Base-by-base conservation (phyloP, 2,888 invertebrate species). In the Cremastobaeus sp. region DNA sequence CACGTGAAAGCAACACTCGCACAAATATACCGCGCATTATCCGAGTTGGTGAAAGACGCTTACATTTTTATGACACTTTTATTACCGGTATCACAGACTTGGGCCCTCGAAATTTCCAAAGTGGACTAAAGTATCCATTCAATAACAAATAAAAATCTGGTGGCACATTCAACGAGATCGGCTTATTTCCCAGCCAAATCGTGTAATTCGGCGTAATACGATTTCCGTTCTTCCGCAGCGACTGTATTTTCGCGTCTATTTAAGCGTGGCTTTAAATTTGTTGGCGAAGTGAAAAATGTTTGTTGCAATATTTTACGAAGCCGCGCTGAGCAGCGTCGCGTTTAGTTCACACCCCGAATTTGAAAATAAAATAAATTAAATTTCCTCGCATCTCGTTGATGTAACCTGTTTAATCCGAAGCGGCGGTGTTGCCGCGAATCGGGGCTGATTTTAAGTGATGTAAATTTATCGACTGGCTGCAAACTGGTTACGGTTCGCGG, bases 121-220 rank as follows among this genome's bases (percentile, higher is more conserved):
- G 59, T 30, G 35, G 37, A 50, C 60, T 69, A 69, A 69, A 69
- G 60, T 30, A 47, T 11, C 60, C 45, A 47, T 47, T 50, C 52
- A 60, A 69, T 69, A 69, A 5, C 68, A 59, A 68, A 68, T 57
- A 68, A 68, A 68, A 68, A 68, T 68, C 59, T 59, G 59, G 50
- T 55, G 66, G 50, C 48, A 35, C 59, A 59, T 57, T 68, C 45
- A 59, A 59, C 50, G 25, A 39, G 39, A 45, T 60, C 50, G 52
- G 59, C 28, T 52, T 43, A 59, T 68, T 59, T 57, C 50, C 57
- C 30, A 8, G 20, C 37, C 15, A 54, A 54, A 54, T 34, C 39
- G 25, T 32, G 30, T 45, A 37, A 55, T 37, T 35, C 54, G 43
- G 20, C n/a, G 15, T 11, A 59, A 43, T 32, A 20, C 59, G 25